Percentiles rank a stretch among this genome's conserved stretches.
These are phyloP conservation scores for Apostichopus californicus DNA, from an alignment of 35 echinoderm and acorn worm genomes.

Conservation along the genomic window DNA sequence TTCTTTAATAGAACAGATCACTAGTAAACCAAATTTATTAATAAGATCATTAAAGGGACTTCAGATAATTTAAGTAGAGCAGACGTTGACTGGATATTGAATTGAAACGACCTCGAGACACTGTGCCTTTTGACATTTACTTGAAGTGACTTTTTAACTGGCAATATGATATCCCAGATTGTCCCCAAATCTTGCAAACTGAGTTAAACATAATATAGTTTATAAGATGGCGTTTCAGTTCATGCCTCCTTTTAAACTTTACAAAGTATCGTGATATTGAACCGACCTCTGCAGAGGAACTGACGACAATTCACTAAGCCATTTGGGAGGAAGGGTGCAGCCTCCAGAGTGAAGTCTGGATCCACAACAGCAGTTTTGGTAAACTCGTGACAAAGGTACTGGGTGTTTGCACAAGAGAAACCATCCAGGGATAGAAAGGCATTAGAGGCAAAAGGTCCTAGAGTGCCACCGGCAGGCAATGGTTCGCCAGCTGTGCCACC, in stretches of 20 bases:
- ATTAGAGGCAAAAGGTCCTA: slow-evolving; percentile 8
- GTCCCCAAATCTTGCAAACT: too few species aligned
- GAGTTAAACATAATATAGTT: too few species aligned
- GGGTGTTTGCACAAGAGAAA: slow-evolving; percentile 49
- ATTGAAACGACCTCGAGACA: neutral
- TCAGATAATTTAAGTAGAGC: too few species aligned
- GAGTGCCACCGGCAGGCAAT: slow-evolving; percentile 27
- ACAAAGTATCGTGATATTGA: neutral
- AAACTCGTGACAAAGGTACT: slow-evolving; percentile 70
- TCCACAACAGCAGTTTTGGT: slow-evolving; percentile 35
- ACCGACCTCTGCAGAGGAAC: slow-evolving; percentile 41
- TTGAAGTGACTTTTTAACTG: neutral
- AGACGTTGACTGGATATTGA: neutral
- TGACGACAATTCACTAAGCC: slow-evolving; percentile 31
- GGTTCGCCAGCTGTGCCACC: slow-evolving; percentile 3
- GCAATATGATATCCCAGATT: neutral
- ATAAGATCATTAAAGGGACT: too few species aligned
- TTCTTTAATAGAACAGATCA: too few species aligned
- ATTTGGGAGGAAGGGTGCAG: neutral
- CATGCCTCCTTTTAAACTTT: too few species aligned
- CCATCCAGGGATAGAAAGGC: slow-evolving; percentile 47
- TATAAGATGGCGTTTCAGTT: too few species aligned
- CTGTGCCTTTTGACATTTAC: too few species aligned
- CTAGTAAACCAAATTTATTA: too few species aligned
- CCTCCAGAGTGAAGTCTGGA: slow-evolving; percentile 77